Evolutionary conservation across 2,888 invertebrate genomes (phyloP).

Genomic region (Eurytoma californica): DNA sequence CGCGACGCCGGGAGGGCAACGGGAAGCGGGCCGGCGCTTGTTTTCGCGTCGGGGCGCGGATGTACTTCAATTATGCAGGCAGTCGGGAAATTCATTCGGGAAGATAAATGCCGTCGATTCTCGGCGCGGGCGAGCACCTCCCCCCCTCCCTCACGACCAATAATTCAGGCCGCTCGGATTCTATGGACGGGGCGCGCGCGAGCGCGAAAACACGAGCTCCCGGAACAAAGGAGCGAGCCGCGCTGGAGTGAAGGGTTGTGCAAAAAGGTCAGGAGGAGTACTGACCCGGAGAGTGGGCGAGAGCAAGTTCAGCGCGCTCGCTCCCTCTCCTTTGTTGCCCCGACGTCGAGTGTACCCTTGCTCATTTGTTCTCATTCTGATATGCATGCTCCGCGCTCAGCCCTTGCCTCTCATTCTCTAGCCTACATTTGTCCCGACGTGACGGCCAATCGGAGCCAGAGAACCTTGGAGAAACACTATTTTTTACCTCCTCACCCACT

Average conservation of each 20-base stretch:
- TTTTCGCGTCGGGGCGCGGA: conserved; percentile 25
- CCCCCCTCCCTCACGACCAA: conserved; percentile 20
- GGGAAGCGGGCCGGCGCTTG: conserved; percentile 26
- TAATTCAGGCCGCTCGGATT: conserved; percentile 40
- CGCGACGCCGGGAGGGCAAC: neutral
- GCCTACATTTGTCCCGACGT: conserved; percentile 14
- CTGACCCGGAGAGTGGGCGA: conserved; percentile 20
- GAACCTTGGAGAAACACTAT: neutral
- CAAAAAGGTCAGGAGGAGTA: conserved; percentile 32
- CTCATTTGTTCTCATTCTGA: conserved; percentile 52
- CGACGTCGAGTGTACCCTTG: conserved; percentile 22
- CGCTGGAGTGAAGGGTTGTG: neutral
- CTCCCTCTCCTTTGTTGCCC: neutral
- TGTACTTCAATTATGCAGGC: conserved; percentile 47
- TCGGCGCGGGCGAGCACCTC: neutral
- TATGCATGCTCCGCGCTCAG: conserved; percentile 17
- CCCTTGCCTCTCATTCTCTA: neutral
- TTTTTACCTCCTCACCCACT: too few relatives aligned
- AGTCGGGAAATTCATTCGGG: conserved; percentile 34
- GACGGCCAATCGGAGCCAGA: neutral
- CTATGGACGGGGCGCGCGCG: neutral
- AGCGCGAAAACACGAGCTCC: conserved; percentile 39
- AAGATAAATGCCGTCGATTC: conserved; percentile 45
- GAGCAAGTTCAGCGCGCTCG: conserved; percentile 30
- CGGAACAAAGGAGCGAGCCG: conserved; percentile 30